A percentile compares a stretch with the other conserved stretches of the same genome.
These are phyloP conservation scores for Lepidurus couesii DNA, from an alignment of 1,140 invertebrate genomes.

Conservation along the genomic window DNA sequence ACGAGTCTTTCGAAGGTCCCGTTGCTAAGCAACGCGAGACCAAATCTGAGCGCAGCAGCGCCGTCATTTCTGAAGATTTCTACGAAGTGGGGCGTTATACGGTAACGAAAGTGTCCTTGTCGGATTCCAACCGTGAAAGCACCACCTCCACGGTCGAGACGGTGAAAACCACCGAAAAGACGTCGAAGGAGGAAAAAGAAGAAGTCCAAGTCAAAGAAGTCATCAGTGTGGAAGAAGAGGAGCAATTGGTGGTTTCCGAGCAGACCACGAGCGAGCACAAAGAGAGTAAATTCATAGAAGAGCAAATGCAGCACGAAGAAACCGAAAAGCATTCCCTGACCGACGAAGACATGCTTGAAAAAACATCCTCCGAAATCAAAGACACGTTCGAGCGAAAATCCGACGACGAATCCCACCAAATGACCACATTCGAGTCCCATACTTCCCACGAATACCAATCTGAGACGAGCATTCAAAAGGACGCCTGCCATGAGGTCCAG, in stretches of 20 bases:
- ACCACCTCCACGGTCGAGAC: neutral
- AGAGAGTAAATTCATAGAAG: constrained; percentile 38
- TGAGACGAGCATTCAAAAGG: constrained; percentile 23
- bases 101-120: constrained; percentile 30
- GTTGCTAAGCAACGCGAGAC: constrained; percentile 29
- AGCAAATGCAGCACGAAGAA: constrained; percentile 32
- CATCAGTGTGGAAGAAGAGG: constrained; percentile 31
- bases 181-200: neutral
- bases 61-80: constrained; percentile 30
- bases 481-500: neutral
- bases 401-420: constrained; percentile 10
- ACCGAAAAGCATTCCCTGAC: constrained; percentile 32
- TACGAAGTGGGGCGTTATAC: constrained; percentile 34
- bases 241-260: constrained; percentile 37
- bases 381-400: constrained; percentile 19
- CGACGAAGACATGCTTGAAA: constrained; percentile 26
- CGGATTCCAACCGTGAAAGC: constrained; percentile 31
- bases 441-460: neutral
- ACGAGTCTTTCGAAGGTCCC: constrained; percentile 25
- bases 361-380: neutral
- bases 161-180: constrained; percentile 33
- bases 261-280: constrained; percentile 43
- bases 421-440: neutral
- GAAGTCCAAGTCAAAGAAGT: constrained; percentile 30
- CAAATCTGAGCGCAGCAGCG: constrained; percentile 32